A percentile compares a stretch with the other conserved stretches of the same genome.
Evolutionary conservation across 2,797 vertebrate genomes (phyloP).

Genomic region (Aplochiton taeniatus): DNA sequence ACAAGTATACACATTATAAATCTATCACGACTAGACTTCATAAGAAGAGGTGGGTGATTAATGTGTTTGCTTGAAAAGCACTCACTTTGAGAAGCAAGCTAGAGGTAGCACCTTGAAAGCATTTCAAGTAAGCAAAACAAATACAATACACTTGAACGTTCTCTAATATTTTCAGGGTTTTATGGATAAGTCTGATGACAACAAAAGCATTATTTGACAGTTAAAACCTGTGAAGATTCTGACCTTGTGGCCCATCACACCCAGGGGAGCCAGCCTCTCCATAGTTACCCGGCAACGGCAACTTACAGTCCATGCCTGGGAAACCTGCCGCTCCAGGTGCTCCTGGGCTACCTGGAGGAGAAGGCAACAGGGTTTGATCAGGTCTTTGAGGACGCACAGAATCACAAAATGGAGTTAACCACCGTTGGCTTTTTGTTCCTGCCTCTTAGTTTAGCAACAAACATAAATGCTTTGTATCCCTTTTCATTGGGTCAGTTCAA

Average conservation of each 20-base stretch:
- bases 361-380: neutral
- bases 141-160: too few species aligned
- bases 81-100: too few species aligned
- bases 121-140: too few species aligned
- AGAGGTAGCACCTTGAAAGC: too few species aligned
- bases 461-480: too few species aligned
- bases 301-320: conserved; percentile 57
- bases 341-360: conserved; percentile 63
- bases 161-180: too few species aligned
- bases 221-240: neutral
- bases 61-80: too few species aligned
- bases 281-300: conserved; percentile 32
- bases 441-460: too few species aligned
- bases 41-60: too few species aligned
- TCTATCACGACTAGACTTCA: too few species aligned
- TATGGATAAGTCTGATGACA: neutral
- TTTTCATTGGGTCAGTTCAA: too few species aligned
- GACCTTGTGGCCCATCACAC: conserved; percentile 62
- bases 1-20: too few species aligned
- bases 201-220: neutral
- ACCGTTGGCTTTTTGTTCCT: neutral
- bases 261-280: conserved; percentile 67
- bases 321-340: conserved; percentile 53
- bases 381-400: neutral
- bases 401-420: neutral